Evolutionary conservation across 2,888 invertebrate genomes (phyloP).

Genomic region (Bedellia somnulentella): DNA sequence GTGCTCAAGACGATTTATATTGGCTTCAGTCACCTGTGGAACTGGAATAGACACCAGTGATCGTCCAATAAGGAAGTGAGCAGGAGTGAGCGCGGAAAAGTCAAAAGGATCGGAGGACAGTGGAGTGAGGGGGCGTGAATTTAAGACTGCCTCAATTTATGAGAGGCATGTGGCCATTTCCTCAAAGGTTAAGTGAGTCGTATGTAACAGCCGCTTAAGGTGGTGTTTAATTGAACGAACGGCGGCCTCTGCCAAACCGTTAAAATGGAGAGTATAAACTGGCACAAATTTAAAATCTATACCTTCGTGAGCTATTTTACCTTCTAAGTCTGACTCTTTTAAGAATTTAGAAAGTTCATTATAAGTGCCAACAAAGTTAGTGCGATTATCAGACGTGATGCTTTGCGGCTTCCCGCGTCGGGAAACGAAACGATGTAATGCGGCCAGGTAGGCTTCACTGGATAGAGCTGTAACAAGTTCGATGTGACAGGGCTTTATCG

Average conservation of each 20-base stretch:
- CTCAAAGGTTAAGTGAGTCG: slow-evolving; percentile 9
- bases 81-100: slow-evolving; percentile 7
- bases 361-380: slow-evolving; percentile 3
- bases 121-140: slow-evolving; percentile 7
- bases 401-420: slow-evolving; percentile 3
- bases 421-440: slow-evolving; percentile 8
- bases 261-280: neutral
- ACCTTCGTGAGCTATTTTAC: neutral
- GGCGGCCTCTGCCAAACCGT: slow-evolving; percentile 2
- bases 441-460: too few relatives aligned
- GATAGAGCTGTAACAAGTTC: slow-evolving; percentile 12
- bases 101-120: slow-evolving; percentile 7
- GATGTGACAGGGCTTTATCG: slow-evolving; percentile 10
- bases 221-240: slow-evolving; percentile 1
- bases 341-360: slow-evolving; percentile 1
- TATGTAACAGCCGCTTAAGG: slow-evolving; percentile 1
- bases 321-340: neutral
- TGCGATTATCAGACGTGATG: slow-evolving; percentile 6
- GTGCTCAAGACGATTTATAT: slow-evolving; percentile 6
- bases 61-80: slow-evolving; percentile 10
- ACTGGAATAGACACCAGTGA: slow-evolving; percentile 9
- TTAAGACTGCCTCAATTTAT: too few relatives aligned
- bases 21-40: slow-evolving; percentile 7
- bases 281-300: neutral
- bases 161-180: slow-evolving; percentile 8